Conservation (phyloP, 1,140 invertebrate species). For the Drosophila jambulina region DNA sequence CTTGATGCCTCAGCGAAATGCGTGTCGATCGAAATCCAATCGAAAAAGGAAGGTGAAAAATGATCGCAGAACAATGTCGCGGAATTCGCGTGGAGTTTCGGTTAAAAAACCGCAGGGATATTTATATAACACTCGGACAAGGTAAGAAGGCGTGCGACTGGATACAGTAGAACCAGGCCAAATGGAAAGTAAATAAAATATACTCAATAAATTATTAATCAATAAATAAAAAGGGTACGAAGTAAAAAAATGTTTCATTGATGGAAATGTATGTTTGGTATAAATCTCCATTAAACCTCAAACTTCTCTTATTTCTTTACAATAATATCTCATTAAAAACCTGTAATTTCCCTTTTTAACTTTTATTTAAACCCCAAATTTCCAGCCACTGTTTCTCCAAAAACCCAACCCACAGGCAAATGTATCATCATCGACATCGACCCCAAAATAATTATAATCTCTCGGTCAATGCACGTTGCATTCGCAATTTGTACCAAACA, state of each 20-base stretch:
- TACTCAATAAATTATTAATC: neutral
- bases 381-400: constrained; percentile 10
- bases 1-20: constrained; percentile 36
- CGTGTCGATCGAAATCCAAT: constrained; percentile 45
- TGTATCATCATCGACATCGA: constrained; percentile 58
- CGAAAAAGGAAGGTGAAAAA: constrained; percentile 67
- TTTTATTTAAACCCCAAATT: neutral
- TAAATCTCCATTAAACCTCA: too few relatives aligned
- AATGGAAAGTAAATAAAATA: neutral
- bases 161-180: constrained; percentile 11
- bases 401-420: constrained; percentile 36
- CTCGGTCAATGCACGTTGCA: constrained; percentile 66
- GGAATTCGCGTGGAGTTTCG: constrained; percentile 47
- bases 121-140: constrained; percentile 27
- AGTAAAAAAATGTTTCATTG: neutral
- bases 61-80: constrained; percentile 54
- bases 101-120: neutral
- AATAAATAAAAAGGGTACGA: neutral
- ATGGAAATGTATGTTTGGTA: neutral
- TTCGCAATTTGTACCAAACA: constrained; percentile 31
- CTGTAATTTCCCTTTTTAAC: too few relatives aligned
- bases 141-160: constrained; percentile 11
- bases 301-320: too few relatives aligned
- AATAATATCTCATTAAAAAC: neutral
- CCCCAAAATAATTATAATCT: constrained; percentile 41